These are phyloP conservation scores for Trachelus tabidus DNA, from an alignment of 2,888 invertebrate species.

Conservation along the genomic window DNA sequence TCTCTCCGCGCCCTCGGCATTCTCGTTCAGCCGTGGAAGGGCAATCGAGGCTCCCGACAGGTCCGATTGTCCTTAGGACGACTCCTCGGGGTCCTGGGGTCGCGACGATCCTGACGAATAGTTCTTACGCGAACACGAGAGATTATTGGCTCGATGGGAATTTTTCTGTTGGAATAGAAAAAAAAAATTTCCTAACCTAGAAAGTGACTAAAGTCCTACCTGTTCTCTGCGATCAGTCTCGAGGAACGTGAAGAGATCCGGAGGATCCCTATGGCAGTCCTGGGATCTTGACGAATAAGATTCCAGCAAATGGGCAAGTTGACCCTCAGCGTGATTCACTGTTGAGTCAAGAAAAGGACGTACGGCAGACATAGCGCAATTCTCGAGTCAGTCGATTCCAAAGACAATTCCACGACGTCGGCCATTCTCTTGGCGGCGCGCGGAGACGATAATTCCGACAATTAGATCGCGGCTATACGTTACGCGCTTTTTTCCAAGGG, in stretches of 20 bases:
- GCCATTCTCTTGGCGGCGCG: constrained; percentile 37
- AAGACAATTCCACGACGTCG: constrained; percentile 11
- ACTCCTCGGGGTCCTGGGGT: constrained; percentile 8
- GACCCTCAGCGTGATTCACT: not conserved
- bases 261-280: not conserved
- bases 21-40: constrained; percentile 31
- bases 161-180: not conserved
- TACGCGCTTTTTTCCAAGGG: constrained; percentile 33
- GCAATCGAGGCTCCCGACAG: constrained; percentile 13
- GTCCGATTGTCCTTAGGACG: constrained; percentile 32
- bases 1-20: constrained; percentile 52
- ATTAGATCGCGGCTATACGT: constrained; percentile 54
- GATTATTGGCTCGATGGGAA: not conserved
- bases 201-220: not conserved
- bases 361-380: not conserved
- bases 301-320: not conserved
- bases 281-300: not conserved
- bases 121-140: not conserved
- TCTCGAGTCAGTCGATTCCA: not conserved
- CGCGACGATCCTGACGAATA: not conserved
- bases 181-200: not conserved
- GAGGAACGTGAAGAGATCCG: too few species aligned
- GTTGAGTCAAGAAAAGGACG: not conserved
- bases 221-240: not conserved
- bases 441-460: constrained; percentile 52